phyloP scores from a whole-genome alignment of 2,113 vertebrate species.

The Stictonetta naevosa region DNA sequence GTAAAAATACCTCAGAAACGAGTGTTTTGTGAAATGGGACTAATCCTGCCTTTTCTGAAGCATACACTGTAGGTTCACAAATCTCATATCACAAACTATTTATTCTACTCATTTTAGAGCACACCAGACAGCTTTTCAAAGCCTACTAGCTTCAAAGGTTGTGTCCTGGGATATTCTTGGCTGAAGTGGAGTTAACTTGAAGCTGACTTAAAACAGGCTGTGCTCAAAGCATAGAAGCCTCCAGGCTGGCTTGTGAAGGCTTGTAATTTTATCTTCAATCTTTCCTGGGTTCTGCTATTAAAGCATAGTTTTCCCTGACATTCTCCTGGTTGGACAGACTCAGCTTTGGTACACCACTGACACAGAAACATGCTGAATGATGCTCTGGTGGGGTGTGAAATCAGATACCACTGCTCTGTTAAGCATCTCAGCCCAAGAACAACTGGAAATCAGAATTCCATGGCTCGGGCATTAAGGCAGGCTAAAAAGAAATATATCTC shows the following conservation, averaged over 20 bases:
- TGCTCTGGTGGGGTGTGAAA: neutral
- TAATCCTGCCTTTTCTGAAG: neutral
- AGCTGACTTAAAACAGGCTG: neutral
- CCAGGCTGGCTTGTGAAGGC: neutral
- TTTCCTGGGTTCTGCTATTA: neutral
- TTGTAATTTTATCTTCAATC: neutral
- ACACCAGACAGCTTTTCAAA: constrained; percentile 20
- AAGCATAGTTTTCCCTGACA: neutral
- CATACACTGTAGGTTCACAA: neutral
- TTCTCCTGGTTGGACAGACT: neutral
- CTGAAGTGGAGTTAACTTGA: constrained; percentile 10
- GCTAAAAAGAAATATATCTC: neutral
- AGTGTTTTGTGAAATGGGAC: neutral
- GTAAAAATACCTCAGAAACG: neutral
- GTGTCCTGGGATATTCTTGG: neutral
- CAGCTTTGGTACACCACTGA: neutral
- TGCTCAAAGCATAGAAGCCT: neutral
- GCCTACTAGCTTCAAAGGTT: constrained; percentile 16
- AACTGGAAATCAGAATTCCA: neutral
- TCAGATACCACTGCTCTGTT: neutral
- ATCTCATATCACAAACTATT: neutral
- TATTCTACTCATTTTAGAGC: neutral
- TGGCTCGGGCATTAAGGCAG: neutral
- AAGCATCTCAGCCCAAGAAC: neutral
- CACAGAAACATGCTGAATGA: neutral